These are phyloP conservation scores for Agriopis aurantiaria DNA, from an alignment of 2,888 invertebrate genomes.

Conservation along the genomic window DNA sequence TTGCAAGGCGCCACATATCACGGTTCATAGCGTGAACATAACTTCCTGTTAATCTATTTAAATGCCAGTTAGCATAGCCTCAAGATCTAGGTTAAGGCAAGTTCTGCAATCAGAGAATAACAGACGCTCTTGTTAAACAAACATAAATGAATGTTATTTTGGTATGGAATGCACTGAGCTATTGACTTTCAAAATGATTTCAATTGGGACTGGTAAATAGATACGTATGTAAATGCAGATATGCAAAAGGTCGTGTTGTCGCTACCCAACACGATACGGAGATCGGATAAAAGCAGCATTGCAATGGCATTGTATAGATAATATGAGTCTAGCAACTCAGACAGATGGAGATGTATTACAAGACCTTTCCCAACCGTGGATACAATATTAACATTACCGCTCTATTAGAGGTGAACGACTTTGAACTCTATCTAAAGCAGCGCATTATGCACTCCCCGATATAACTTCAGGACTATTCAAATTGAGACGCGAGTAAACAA, in stretches of 20 bases:
- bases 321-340: slow-evolving; percentile 35
- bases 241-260: slow-evolving; percentile 41
- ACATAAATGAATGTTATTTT: slow-evolving; percentile 35
- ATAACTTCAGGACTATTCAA: slow-evolving; percentile 9
- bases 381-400: slow-evolving; percentile 28
- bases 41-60: slow-evolving; percentile 44
- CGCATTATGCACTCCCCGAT: not conserved
- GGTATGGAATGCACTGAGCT: slow-evolving; percentile 24
- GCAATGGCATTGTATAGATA: slow-evolving; percentile 39
- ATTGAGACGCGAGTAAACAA: slow-evolving; percentile 7
- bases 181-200: slow-evolving; percentile 38
- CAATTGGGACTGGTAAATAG: slow-evolving; percentile 27
- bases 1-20: slow-evolving; percentile 44
- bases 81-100: slow-evolving; percentile 36
- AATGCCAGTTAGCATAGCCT: slow-evolving; percentile 31
- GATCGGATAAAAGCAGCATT: slow-evolving; percentile 41
- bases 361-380: slow-evolving; percentile 22
- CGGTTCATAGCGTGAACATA: slow-evolving; percentile 38
- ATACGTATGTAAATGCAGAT: slow-evolving; percentile 40
- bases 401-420: slow-evolving; percentile 24
- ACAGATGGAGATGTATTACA: slow-evolving; percentile 40
- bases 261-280: slow-evolving; percentile 36
- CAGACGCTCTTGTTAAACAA: slow-evolving; percentile 30
- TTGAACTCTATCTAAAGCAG: slow-evolving; percentile 25
- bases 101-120: slow-evolving; percentile 34